A percentile compares a stretch with the other conserved stretches of the same genome.
Conservation (phyloP, 2,113 vertebrate genomes). For the Setophaga coronata region DNA sequence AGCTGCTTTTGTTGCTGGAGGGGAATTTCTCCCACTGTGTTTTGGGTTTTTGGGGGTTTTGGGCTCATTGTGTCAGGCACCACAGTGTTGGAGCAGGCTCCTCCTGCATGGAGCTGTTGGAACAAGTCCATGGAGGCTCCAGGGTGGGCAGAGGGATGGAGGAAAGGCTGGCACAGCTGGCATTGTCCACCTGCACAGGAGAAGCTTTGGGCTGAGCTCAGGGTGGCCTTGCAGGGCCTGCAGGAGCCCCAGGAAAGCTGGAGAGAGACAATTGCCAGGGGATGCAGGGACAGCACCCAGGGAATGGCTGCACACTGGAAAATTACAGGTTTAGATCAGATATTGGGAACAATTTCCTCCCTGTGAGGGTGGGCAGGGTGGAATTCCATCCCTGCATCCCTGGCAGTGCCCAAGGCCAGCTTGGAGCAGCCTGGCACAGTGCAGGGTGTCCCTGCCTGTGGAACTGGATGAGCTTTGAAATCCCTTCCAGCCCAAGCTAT, state of each 20-base stretch:
- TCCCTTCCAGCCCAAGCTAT: neutral
- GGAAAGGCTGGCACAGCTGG: neutral
- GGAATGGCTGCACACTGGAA: neutral
- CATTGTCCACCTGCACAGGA: too few species aligned
- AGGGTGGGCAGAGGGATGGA: neutral
- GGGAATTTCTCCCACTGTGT: neutral
- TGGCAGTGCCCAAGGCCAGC: neutral
- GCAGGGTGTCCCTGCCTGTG: neutral
- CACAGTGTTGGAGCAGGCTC: neutral
- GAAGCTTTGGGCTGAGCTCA: too few species aligned
- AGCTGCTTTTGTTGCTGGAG: neutral
- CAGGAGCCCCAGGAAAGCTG: too few species aligned
- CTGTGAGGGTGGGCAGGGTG: neutral
- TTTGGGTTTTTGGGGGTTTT: neutral
- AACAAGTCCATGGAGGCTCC: rapidly evolving
- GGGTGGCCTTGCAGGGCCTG: too few species aligned
- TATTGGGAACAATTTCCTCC: too few species aligned
- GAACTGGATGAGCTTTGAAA: neutral
- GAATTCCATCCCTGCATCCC: neutral
- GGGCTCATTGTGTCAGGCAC: neutral
- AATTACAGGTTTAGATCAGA: too few species aligned
- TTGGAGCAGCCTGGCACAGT: neutral
- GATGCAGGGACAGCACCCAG: rapidly evolving
- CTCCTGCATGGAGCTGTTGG: neutral
- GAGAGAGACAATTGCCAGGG: neutral